phyloP scores from a whole-genome alignment of 1,140 invertebrate genomes.

The Apis cerana region DNA sequence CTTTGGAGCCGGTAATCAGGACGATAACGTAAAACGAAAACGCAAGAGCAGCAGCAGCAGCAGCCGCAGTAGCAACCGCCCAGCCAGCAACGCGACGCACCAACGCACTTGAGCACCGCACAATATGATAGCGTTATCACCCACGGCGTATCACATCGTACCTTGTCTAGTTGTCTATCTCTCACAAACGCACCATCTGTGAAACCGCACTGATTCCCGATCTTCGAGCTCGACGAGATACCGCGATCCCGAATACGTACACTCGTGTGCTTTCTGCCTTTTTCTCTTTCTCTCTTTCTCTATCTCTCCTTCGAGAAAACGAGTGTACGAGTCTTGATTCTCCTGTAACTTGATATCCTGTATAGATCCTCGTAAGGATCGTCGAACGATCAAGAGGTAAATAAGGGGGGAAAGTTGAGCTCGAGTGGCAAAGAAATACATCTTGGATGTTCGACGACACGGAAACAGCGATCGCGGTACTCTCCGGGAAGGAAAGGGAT shows the following conservation, averaged over 20 bases:
- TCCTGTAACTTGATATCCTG: too few species aligned
- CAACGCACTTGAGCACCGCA: slow-evolving; percentile 68
- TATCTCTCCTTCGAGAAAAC: neutral
- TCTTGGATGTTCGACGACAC: slow-evolving; percentile 27
- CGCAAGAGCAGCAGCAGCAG: slow-evolving; percentile 52
- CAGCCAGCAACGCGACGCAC: slow-evolving; percentile 64
- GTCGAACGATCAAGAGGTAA: neutral
- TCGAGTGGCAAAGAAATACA: neutral
- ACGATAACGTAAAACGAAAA: slow-evolving; percentile 46
- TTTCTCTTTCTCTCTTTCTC: neutral
- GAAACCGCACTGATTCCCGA: slow-evolving; percentile 47
- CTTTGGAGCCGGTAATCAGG: slow-evolving; percentile 43
- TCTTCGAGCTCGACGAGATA: slow-evolving; percentile 29
- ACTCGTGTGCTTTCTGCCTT: too few species aligned
- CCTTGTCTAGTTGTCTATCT: slow-evolving; percentile 59
- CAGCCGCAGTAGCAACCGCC: slow-evolving; percentile 54
- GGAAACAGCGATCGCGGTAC: slow-evolving; percentile 52
- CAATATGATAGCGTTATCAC: slow-evolving; percentile 57
- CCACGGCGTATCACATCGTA: slow-evolving; percentile 40
- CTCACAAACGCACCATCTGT: slow-evolving; percentile 53
- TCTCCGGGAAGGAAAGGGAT: slow-evolving; percentile 44
- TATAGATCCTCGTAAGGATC: neutral
- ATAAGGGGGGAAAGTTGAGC: neutral
- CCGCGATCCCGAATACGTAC: slow-evolving; percentile 24
- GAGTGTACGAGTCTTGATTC: neutral